phyloP scores from a whole-genome alignment of 2,113 vertebrate genomes.

The Chamaea fasciata region DNA sequence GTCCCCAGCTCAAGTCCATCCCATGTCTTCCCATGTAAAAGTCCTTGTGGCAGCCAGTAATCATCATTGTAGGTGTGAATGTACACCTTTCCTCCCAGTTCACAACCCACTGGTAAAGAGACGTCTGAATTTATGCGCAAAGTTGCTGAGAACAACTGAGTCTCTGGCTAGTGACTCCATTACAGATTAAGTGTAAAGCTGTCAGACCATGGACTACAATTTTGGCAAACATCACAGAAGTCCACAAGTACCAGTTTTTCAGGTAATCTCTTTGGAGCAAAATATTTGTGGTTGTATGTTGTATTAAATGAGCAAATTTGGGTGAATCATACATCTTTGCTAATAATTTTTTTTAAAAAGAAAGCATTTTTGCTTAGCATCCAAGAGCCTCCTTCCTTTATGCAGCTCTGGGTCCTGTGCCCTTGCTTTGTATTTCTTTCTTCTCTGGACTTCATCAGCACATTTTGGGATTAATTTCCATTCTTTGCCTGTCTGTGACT shows the following conservation, averaged over 20 bases:
- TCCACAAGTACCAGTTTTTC: not conserved
- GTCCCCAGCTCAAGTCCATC: not conserved
- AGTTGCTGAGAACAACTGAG: not conserved
- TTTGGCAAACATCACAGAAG: not conserved
- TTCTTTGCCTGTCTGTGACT: not conserved
- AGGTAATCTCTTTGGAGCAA: not conserved
- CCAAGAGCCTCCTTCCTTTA: not conserved
- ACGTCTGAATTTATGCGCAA: not conserved
- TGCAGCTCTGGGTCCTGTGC: not conserved
- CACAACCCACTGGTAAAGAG: not conserved
- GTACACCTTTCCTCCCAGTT: not conserved
- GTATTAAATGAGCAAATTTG: not conserved
- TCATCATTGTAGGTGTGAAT: not conserved
- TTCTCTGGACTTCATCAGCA: not conserved
- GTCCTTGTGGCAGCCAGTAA: not conserved
- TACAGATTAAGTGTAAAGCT: not conserved
- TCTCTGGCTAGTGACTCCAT: not conserved
- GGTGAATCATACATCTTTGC: not conserved
- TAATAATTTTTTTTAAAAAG: not conserved
- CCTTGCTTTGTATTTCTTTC: not conserved
- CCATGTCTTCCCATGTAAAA: not conserved
- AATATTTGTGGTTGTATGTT: not conserved
- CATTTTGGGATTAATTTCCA: not conserved
- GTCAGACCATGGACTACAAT: not conserved
- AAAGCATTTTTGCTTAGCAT: not conserved